These are phyloP conservation scores for Labeo rohita DNA, from an alignment of 2,113 vertebrate genomes.

Conservation along the genomic window DNA sequence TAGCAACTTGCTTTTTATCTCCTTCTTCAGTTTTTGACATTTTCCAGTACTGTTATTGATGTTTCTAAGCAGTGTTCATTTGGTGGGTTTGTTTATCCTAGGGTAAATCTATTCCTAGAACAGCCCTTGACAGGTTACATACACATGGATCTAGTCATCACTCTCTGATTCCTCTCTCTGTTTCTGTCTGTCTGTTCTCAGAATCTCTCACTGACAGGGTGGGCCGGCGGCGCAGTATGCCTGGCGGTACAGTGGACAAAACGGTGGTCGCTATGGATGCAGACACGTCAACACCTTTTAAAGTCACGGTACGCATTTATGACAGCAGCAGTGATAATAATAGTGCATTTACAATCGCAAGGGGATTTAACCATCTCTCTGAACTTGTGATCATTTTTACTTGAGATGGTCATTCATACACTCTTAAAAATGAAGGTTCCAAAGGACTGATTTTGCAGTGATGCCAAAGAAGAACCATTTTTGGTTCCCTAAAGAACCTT, in stretches of 20 bases:
- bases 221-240: constrained; percentile 84
- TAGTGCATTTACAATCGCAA: background rate
- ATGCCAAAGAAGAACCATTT: no score
- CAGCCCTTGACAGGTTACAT: background rate
- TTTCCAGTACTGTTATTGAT: background rate
- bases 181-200: constrained; percentile 53
- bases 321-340: background rate
- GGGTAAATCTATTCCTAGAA: background rate
- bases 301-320: constrained; percentile 81
- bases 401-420: background rate
- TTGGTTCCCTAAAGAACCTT: no score
- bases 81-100: background rate
- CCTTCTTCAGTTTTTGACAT: background rate
- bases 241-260: constrained; percentile 78
- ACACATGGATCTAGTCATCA: background rate
- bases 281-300: constrained; percentile 77
- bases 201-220: constrained; percentile 83
- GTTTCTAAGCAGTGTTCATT: background rate
- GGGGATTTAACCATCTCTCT: background rate
- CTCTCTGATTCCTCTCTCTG: constrained; percentile 7
- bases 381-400: background rate
- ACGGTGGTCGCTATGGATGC: constrained; percentile 81
- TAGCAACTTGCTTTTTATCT: background rate
- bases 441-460: no score
- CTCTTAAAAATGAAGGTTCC: no score